A percentile compares a stretch with the other conserved stretches of the same genome.
These are phyloP conservation scores for Cheilosia variabilis DNA, from an alignment of 2,888 invertebrate genomes.

Conservation along the genomic window DNA sequence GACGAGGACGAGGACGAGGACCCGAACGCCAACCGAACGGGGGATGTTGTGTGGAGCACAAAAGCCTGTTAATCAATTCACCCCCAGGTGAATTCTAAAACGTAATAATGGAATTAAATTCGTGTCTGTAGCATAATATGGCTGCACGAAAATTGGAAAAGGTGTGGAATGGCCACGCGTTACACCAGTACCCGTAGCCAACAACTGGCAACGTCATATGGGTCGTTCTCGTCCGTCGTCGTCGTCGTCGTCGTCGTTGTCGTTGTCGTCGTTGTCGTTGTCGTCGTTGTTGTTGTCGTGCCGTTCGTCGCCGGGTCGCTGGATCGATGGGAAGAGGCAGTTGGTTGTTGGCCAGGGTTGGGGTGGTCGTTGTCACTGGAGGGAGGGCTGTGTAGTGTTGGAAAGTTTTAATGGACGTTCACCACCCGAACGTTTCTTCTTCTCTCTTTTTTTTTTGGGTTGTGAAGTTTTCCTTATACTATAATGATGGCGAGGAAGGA, in stretches of 20 bases:
- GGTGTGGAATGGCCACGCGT: conserved; percentile 75
- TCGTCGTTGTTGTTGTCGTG: conserved; percentile 31
- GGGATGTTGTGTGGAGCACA: conserved; percentile 58
- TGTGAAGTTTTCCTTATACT: conserved; percentile 59
- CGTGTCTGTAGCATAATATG: conserved; percentile 77
- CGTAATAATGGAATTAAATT: conserved; percentile 79
- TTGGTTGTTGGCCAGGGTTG: conserved; percentile 11
- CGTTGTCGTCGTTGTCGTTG: conserved; percentile 36
- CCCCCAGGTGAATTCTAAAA: conserved; percentile 78
- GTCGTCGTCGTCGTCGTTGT: conserved; percentile 35
- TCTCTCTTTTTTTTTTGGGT: conserved; percentile 17
- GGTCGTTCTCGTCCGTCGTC: conserved; percentile 41
- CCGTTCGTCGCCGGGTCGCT: conserved; percentile 30
- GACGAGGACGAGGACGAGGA: background rate
- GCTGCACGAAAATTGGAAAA: conserved; percentile 76
- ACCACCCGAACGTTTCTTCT: conserved; percentile 54
- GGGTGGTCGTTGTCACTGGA: conserved; percentile 46
- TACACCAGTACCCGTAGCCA: conserved; percentile 56
- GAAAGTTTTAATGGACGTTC: conserved; percentile 75
- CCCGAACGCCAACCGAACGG: conserved; percentile 26
- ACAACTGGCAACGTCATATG: conserved; percentile 56
- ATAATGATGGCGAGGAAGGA: conserved; percentile 49
- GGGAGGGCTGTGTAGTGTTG: conserved; percentile 48
- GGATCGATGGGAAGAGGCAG: conserved; percentile 51
- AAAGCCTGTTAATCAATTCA: conserved; percentile 78